Evolutionary conservation across 2,113 vertebrate species (phyloP), one percentile per base, ranked within the genome.

Genomic region (Perognathus longimembris): DNA sequence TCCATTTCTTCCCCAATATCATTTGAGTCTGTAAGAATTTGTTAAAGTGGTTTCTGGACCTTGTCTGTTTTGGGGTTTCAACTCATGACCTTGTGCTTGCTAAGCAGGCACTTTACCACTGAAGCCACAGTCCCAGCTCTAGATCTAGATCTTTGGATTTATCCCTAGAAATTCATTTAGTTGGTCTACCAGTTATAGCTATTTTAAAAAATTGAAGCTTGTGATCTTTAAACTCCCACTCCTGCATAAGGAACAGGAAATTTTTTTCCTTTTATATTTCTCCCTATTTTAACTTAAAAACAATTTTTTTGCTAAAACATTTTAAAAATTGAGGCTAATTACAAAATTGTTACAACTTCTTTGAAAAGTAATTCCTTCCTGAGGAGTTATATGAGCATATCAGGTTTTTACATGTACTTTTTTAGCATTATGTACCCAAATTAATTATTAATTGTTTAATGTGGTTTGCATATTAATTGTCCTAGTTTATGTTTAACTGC

Each of bases 371-470:
- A 40, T 92, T 61, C 32, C 45, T 6, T 76, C 20, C 17, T 15
- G 36, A 34, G 81, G 15, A 4, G 69, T 17, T 74, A 7, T 80
- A 32, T 84, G 7, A 85, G 1, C 66, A 1, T 79, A 28, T 70
- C 38, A n/a, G 84, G 14, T 73, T 93, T 82, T 92, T 80, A 36
- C 30, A 94, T 4, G 26, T 2, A 38, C 22, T 88, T 92, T 89
- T 66, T 85, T 20, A 87, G 21, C 3, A 36, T 34, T 70, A 86
- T 30, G 22, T 85, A 88, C 14, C 40, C n/a, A 63, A 54, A 57
- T n/a, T 84, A 75, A 36, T 85, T 95, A 61, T 63, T 91, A 57
- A 34, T 74, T 80, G 83, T 80, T 70, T 75, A 86, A 40, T 94
- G n/a, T n/a, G n/a, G 5, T 89, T 88, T 90, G 75, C 38, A 75